Conservation (phyloP, 2,888 invertebrate species). For the Conomelus anceps region DNA sequence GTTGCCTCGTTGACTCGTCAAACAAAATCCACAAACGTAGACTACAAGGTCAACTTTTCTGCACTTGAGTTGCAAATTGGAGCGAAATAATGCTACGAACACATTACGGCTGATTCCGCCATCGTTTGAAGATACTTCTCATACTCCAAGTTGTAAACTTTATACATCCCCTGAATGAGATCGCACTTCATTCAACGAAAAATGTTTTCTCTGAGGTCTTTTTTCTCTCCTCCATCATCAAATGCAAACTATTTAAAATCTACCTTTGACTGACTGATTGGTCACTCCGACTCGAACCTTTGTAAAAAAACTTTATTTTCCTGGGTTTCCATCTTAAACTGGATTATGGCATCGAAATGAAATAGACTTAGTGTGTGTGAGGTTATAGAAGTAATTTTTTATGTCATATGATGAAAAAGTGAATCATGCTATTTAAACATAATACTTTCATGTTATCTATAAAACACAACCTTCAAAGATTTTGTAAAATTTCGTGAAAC, state of each 20-base stretch:
- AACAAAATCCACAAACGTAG: background rate
- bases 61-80: background rate
- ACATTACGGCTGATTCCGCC: background rate
- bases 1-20: background rate
- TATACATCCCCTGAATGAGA: background rate
- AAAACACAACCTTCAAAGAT: no score
- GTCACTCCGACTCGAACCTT: background rate
- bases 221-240: background rate
- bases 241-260: background rate
- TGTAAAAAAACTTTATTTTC: background rate
- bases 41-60: background rate
- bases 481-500: no score
- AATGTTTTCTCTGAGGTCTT: background rate
- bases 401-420: no score
- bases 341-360: no score
- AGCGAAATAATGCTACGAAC: background rate
- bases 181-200: background rate
- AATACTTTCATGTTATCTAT: no score
- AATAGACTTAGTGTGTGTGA: no score
- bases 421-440: no score
- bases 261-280: background rate
- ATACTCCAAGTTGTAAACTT: background rate
- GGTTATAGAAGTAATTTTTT: no score
- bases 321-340: no score
- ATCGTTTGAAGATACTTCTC: background rate